These are phyloP conservation scores for Tragopan temminckii DNA, from an alignment of 2,797 vertebrate species.

Conservation along the genomic window DNA sequence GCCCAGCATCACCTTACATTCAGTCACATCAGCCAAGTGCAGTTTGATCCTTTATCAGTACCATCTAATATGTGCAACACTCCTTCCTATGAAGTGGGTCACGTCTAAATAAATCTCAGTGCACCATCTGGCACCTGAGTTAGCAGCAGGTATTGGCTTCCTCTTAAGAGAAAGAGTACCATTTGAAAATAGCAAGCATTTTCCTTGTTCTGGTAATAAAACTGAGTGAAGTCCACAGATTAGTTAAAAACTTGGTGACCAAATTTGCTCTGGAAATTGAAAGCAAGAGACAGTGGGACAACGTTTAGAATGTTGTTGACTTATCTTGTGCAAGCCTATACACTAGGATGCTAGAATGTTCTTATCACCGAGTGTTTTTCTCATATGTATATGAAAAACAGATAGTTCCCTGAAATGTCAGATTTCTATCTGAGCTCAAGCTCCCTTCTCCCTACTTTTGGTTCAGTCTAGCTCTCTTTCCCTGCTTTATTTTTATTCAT, in stretches of 20 bases:
- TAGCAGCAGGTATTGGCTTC: constrained; percentile 11
- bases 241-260: not conserved
- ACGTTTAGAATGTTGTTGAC: not conserved
- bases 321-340: not conserved
- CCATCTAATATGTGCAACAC: not conserved
- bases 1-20: not conserved
- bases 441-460: not conserved
- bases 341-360: not conserved
- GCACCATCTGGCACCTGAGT: constrained; percentile 5
- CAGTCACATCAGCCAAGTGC: not conserved
- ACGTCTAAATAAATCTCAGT: constrained; percentile 45
- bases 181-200: not conserved
- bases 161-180: not conserved
- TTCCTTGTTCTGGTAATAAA: not conserved
- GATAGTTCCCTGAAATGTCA: not conserved
- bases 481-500: not conserved
- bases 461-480: not conserved
- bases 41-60: not conserved
- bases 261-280: not conserved
- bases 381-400: not conserved
- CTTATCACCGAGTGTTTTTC: not conserved
- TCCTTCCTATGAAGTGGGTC: not conserved
- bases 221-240: not conserved
- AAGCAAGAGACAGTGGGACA: not conserved
- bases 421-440: not conserved